Evolutionary conservation across 2,797 vertebrate genomes (phyloP), one percentile per base, ranked within the genome.

Genomic region (Coreius guichenoti): DNA sequence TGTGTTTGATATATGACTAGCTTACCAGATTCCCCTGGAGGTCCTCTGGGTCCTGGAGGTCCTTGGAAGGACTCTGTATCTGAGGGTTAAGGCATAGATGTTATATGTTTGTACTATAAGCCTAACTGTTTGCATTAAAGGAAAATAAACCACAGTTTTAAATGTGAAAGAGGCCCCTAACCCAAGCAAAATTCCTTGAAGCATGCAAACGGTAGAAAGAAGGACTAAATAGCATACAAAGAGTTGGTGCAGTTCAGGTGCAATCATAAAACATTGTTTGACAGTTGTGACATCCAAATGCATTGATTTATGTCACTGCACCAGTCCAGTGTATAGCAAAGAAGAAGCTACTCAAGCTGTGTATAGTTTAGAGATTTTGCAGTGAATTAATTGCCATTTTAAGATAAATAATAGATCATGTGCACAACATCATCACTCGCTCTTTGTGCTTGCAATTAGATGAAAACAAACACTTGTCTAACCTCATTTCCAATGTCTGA

Each of bases 401-500:
- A 19, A 56, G 29, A 8, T 51, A 39, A 56, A 70, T 26, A 63
- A 65, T n/a, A 29, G 31, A 33, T 58, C 12, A 58, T 58, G 13
- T 56, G 21, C 51, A 77, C 13, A 77, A 58, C 13, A n/a, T 56
- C 13, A 58, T 58, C 4, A 67, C 17, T 2, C 4, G 1, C 36
- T 79, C 17, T 58, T 58, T n/a, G 21, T 47, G 9, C 13, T 49
- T 83, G 21, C 3, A 49, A 26, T 67, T 11, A 39, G 12, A 14
- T 39, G n/a, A 67, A 77, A 51, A 67, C 29, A 14, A 68, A 68
- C 17, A 69, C 33, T 54, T 49, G 43, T 90, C 92, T 86, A 29
- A 94, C 93, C 92, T 93, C 82, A 84, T 39, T 5, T 79, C 4
- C 83, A 67, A 8, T 3, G 63, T 19, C 13, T 75, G 56, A n/a